These are phyloP conservation scores for Pterobdella sp. DNA, from an alignment of 2,888 invertebrate species.

Conservation along the genomic window DNA sequence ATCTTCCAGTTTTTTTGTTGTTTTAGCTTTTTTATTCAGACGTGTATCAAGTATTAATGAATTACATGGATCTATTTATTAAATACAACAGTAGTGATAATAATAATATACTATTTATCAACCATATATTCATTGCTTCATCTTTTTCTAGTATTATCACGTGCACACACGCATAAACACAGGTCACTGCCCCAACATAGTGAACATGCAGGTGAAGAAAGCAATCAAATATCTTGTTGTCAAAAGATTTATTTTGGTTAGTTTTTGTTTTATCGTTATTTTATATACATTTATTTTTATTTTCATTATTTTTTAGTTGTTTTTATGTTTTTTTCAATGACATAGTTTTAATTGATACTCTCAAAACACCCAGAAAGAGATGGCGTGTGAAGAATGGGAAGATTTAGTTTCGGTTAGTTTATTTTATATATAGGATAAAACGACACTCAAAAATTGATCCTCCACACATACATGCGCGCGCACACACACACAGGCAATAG, in stretches of 20 bases:
- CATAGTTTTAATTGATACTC: not conserved
- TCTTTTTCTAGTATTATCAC: no score
- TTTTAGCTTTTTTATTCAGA: no score
- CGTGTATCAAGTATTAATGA: no score
- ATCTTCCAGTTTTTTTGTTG: not conserved
- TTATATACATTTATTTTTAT: not conserved
- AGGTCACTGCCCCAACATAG: conserved; percentile 18
- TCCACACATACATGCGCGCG: not conserved
- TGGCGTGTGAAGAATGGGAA: conserved; percentile 24
- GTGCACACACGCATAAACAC: no score
- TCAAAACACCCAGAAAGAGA: conserved; percentile 12
- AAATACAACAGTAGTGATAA: no score
- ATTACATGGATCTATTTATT: no score
- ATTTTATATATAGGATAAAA: not conserved
- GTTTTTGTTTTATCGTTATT: not conserved
- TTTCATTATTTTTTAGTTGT: not conserved
- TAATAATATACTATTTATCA: no score
- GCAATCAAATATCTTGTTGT: conserved; percentile 21
- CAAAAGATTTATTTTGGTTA: conserved; percentile 20
- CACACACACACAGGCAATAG: not conserved
- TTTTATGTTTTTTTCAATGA: not conserved
- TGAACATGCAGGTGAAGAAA: conserved; percentile 10
- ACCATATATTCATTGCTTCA: no score
- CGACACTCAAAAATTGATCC: not conserved
- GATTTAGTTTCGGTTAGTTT: conserved; percentile 19